Evolutionary conservation across 1,140 invertebrate genomes (phyloP), one percentile per base, ranked within the genome.

Genomic region (Drosophila kohkoa): DNA sequence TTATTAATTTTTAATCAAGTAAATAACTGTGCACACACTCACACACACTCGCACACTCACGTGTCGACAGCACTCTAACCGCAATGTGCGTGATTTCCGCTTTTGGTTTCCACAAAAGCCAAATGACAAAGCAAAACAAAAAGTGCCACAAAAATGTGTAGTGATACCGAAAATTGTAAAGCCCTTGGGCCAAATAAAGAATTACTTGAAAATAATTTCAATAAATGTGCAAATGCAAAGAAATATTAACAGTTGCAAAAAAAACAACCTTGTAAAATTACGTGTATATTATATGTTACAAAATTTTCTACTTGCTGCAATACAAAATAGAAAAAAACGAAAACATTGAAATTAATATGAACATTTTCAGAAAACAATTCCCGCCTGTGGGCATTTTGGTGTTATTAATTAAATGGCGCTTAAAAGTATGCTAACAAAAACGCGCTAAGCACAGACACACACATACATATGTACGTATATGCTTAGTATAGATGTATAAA

Each of bases 1-100:
- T 78, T 89, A 83, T 90, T 88, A 90, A 90, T 89, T 86, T 90
- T 90, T 90, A 90, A 90, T 90, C 80, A 86, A 73, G 77, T 81
- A 77, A 80, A 90, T 86, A 90, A 73, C 72, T 75, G 43, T 52
- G 67, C 43, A 49, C 49, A 74, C 68, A 64, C 69, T 62, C 58
- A 54, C 30, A 35, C 30, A 28, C 16, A 28, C 20, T 20, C 30
- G 1, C 28, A 46, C 13, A 32, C 13, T 57, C 8, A 75, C 49
- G 55, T 70, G 70, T 49, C 45, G 71, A 81, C 54, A 78, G 63
- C 38, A 77, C 58, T 73, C 58, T 52, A 72, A 81, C 79, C 79
- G 62, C 79, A 81, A 67, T 71, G 71, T 79, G 72, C 67, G 72
- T 81, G 79, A 81, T 81, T 81, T 81, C 76, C 72, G 67, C 66